Evolutionary conservation across 2,113 vertebrate species (phyloP), one percentile per base, ranked within the genome.

Genomic region (Xenus cinereus): DNA sequence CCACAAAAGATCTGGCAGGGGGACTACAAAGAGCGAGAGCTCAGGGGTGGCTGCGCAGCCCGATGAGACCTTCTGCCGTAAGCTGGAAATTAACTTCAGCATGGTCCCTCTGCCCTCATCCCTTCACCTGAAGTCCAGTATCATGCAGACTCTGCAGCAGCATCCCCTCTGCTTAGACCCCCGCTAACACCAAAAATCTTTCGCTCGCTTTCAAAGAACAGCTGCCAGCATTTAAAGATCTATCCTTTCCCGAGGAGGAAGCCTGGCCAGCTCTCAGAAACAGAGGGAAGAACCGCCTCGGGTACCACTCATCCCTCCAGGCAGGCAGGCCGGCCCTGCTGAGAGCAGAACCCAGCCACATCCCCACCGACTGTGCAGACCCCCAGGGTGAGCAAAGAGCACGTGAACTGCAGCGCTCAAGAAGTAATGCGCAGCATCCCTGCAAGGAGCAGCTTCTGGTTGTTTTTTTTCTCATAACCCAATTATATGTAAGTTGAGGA

Each of bases 321-420:
- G 51, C 23, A 63, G 60, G 51, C 23, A 35, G 2, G 6, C 0
- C 0, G 14, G 39, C 48, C 22, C 1, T 26, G 43, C 82, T 8
- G 39, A 76, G 33, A 69, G 63, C 54, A 43, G 82, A 84, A 32
- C 10, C 12, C n/a, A 57, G 5, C 37, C 4, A 0, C 56, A n/a
- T 26, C 56, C 74, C 60, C 68, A 45, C 5, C 0, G 0, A 30
- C 46, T 9, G 1, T 2, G 1, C 54, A 80, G 63, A 69, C 45
- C 22, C 46, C 50, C 39, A 4, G 53, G 23, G 41, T 18, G 50
- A 62, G 32, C 41, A 13, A 53, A 37, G 30, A 24, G 26, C n/a
- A 33, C 1, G 0, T 20, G 9, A 94, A 53, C 39, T 9, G 57
- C 45, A 35, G 33, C 0, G 2, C 75, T 33, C n/a, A 30, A 33